phyloP scores from a whole-genome alignment of 92 coral and sea anemone genomes.

The Actinostola sp. region DNA sequence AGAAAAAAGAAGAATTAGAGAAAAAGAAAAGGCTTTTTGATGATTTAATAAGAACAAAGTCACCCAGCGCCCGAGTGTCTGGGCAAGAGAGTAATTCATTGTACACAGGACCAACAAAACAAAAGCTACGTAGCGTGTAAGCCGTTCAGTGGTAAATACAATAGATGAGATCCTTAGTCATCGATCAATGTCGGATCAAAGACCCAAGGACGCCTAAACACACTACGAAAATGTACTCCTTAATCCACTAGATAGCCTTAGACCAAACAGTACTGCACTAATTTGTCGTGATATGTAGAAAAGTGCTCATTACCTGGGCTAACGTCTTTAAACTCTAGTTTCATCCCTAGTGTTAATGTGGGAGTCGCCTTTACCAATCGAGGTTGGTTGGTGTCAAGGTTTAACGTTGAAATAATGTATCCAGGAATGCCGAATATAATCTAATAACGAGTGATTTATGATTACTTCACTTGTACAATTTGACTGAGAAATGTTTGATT shows the following conservation, averaged over 20 bases:
- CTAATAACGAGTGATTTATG: constrained; percentile 34
- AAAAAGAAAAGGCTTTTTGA: constrained; percentile 8
- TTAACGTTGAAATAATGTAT: not conserved
- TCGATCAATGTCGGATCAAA: constrained; percentile 25
- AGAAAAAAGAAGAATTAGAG: not conserved
- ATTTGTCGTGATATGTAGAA: not conserved
- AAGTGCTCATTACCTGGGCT: not conserved
- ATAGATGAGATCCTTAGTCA: not conserved
- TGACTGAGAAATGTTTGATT: not conserved
- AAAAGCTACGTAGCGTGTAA: not conserved
- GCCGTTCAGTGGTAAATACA: not conserved
- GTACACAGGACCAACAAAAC: not conserved
- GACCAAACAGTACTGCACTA: not conserved
- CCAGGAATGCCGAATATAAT: constrained; percentile 13
- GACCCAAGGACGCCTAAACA: constrained; percentile 14
- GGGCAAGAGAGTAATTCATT: constrained; percentile 3
- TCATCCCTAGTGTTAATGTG: not conserved
- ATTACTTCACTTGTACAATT: constrained; percentile 3
- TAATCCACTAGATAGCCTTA: not conserved
- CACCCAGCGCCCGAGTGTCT: constrained; percentile 30
- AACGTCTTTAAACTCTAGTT: not conserved
- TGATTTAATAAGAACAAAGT: constrained; percentile 16
- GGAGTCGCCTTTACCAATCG: not conserved
- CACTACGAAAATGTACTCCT: not conserved
- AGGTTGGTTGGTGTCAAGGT: not conserved